phyloP scores from a whole-genome alignment of 2,888 invertebrate genomes.

The Eristalis pertinax region DNA sequence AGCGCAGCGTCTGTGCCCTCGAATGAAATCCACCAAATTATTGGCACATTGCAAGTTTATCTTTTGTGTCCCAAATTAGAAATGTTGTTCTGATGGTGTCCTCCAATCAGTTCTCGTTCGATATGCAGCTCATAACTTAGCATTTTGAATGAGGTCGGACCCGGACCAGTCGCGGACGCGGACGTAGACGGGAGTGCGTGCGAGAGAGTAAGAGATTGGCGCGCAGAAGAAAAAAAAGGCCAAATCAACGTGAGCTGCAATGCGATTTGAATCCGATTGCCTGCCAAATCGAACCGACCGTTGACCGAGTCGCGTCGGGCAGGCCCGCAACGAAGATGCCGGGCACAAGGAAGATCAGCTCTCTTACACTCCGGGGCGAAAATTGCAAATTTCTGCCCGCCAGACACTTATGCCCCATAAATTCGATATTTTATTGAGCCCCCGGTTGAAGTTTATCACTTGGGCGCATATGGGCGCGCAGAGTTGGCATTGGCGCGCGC shows the following conservation, averaged over 20 bases:
- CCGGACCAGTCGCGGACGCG: slow-evolving; percentile 1
- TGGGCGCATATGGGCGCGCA: slow-evolving; percentile 69
- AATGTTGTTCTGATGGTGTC: slow-evolving; percentile 70
- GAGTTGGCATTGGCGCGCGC: slow-evolving; percentile 56
- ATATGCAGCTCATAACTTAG: slow-evolving; percentile 70
- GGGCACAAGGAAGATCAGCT: slow-evolving; percentile 63
- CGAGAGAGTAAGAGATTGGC: slow-evolving; percentile 19
- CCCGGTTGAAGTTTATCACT: slow-evolving; percentile 75
- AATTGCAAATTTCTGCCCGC: slow-evolving; percentile 74
- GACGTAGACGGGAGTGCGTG: neutral
- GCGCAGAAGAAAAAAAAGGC: slow-evolving; percentile 24
- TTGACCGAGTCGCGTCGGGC: slow-evolving; percentile 4
- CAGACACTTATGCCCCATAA: slow-evolving; percentile 75
- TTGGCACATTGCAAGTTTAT: slow-evolving; percentile 72
- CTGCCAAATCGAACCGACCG: slow-evolving; percentile 47
- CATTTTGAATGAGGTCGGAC: slow-evolving; percentile 71
- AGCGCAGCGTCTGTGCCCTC: slow-evolving; percentile 38
- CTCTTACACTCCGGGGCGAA: slow-evolving; percentile 69
- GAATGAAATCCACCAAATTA: slow-evolving; percentile 72
- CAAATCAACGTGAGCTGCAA: slow-evolving; percentile 56
- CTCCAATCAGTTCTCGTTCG: slow-evolving; percentile 70
- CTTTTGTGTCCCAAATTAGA: slow-evolving; percentile 73
- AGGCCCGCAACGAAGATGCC: slow-evolving; percentile 31
- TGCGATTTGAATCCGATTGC: slow-evolving; percentile 68
- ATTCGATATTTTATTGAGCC: slow-evolving; percentile 74